Conservation (phyloP, 1,140 invertebrate species). For the Globodera rostochiensis region DNA sequence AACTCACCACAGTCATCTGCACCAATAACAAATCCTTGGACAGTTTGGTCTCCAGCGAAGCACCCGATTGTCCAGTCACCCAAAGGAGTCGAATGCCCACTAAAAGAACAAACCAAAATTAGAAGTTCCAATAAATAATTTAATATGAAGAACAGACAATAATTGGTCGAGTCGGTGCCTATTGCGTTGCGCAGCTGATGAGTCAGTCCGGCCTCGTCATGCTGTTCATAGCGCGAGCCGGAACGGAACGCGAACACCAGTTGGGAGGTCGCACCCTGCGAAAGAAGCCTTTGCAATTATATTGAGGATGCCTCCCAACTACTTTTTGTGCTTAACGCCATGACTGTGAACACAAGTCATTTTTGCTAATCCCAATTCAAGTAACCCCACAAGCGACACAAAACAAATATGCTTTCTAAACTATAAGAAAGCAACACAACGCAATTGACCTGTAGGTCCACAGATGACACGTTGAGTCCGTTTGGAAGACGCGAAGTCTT, state of each 20-base stretch:
- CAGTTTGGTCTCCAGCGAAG: slow-evolving; percentile 36
- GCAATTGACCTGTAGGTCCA: slow-evolving; percentile 39
- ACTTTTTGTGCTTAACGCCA: not conserved
- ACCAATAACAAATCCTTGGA: slow-evolving; percentile 56
- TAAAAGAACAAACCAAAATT: not conserved
- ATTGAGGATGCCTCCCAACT: not conserved
- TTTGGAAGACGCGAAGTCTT: slow-evolving; percentile 56
- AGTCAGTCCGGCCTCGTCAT: slow-evolving; percentile 58
- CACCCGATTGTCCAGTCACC: slow-evolving; percentile 52
- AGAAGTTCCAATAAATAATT: not conserved
- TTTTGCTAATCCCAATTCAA: no score
- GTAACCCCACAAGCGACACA: no score
- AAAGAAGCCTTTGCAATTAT: no score
- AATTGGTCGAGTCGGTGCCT: slow-evolving; percentile 58
- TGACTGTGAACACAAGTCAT: not conserved
- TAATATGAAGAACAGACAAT: not conserved
- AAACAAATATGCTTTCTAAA: no score
- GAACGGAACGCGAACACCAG: slow-evolving; percentile 62
- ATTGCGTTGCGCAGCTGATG: slow-evolving; percentile 59
- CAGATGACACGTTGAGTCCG: slow-evolving; percentile 56
- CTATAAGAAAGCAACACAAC: no score
- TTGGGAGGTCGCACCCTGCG: not conserved
- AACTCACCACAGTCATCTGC: slow-evolving; percentile 54
- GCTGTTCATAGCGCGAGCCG: slow-evolving; percentile 57
- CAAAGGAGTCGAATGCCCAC: slow-evolving; percentile 59